Evolutionary conservation across 2,113 vertebrate species (phyloP), one percentile per base, ranked within the genome.

Genomic region (Petrocephalus zakoni): DNA sequence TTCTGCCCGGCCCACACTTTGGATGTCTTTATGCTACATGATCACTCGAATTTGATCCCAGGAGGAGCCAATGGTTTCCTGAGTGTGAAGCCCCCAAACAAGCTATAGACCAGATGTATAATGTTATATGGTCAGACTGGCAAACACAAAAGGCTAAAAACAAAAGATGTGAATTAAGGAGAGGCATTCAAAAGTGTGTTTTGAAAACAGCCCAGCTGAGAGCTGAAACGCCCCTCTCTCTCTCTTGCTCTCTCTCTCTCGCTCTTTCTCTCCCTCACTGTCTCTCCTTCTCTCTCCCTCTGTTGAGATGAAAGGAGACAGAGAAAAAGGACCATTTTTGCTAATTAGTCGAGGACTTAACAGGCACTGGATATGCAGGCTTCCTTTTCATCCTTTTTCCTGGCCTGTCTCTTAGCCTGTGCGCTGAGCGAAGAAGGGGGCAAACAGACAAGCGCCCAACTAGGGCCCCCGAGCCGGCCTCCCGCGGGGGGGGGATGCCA

Each of bases 81-180:
- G 95, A 96, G 96, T 96, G 94, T 97, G 95, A 96, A 96, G 96
- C 96, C 94, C 96, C 94, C 94, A 97, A 97, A 96, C 97, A 97
- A 96, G 96, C 97, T 96, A 97, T 96, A 96, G 96, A 98, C 94
- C 97, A 99, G 97, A 99, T 99, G 98, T 97, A 98, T 97, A 97
- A 98, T 94, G 97, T 99, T 99, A 98, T 97, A 98, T 98, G 98
- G 97, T 99, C 97, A 99, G 97, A 97, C 96, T 98, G 97, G 97
- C 97, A 99, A 97, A 97, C 96, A 99, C 97, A 99, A 99, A 95
- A 98, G 95, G 91, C 13, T 93, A 97, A 97, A 99, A 98, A 98
- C 97, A 98, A 99, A 98, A 97, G 97, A 94, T 91, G 91, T 97
- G 97, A 98, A 99, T 99, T 98, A 98, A 97, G 96, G 97, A 97